Percentiles rank a stretch among this genome's conserved stretches.
These are phyloP conservation scores for Coracias cyanogaster DNA, from an alignment of 2,797 vertebrate genomes.

Conservation along the genomic window DNA sequence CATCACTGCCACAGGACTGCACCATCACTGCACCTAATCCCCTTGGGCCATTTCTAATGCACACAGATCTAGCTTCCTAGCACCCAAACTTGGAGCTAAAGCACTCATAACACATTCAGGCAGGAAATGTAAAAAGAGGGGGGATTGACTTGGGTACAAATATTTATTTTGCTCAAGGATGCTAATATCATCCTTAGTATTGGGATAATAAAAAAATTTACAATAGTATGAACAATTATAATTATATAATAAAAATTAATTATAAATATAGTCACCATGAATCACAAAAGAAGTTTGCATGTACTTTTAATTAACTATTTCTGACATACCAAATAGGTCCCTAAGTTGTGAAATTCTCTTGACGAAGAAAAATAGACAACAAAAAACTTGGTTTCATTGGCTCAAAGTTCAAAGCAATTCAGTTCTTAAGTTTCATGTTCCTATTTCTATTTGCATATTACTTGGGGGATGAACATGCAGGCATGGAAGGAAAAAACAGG, in stretches of 20 bases:
- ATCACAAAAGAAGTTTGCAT: background rate
- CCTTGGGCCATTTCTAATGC: rapidly evolving
- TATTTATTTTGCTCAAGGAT: background rate
- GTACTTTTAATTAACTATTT: background rate
- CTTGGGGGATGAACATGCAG: background rate
- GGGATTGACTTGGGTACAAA: background rate
- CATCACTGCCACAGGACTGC: background rate
- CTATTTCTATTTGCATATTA: background rate
- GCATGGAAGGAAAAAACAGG: background rate
- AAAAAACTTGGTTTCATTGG: background rate
- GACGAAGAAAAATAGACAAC: background rate
- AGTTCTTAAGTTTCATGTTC: background rate
- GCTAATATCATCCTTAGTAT: background rate
- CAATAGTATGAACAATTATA: background rate
- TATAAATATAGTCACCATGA: background rate
- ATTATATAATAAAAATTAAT: background rate
- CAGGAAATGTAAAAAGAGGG: background rate
- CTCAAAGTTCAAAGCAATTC: background rate
- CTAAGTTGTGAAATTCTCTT: background rate
- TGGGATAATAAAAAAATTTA: background rate
- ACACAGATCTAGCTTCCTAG: background rate
- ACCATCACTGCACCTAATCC: background rate
- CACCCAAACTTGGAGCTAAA: background rate
- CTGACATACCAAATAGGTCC: background rate
- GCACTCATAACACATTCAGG: background rate